Evolutionary conservation across 2,113 vertebrate species (phyloP).

Genomic region (Atractosteus spatula): DNA sequence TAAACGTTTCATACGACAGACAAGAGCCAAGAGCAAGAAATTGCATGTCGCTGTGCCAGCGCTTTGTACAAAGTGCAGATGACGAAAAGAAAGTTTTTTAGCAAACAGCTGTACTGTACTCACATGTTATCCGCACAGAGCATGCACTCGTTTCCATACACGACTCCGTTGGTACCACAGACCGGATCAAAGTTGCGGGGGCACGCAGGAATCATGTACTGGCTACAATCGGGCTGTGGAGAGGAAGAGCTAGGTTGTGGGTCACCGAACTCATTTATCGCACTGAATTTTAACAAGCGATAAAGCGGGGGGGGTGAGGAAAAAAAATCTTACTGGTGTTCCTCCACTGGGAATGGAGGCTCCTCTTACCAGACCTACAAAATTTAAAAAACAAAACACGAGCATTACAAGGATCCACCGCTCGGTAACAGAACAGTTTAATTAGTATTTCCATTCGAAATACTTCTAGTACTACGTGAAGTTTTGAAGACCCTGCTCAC

Average conservation of each 20-base stretch:
- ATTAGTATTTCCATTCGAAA: too few species aligned
- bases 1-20: too few species aligned
- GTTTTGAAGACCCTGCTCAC: too few species aligned
- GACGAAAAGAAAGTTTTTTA: too few species aligned
- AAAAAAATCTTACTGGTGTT: background rate
- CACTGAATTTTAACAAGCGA: background rate
- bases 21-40: too few species aligned
- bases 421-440: too few species aligned
- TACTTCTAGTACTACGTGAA: too few species aligned
- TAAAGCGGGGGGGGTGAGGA: too few species aligned
- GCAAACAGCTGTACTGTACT: background rate
- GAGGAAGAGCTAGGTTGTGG: background rate
- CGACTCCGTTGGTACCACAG: slow-evolving; percentile 33
- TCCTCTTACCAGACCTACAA: background rate
- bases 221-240: slow-evolving; percentile 21
- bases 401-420: too few species aligned
- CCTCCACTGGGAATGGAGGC: background rate
- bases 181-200: slow-evolving; percentile 18
- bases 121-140: slow-evolving; percentile 25
- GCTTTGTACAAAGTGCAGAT: too few species aligned
- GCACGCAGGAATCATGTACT: background rate
- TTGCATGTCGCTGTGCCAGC: background rate
- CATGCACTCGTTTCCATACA: slow-evolving; percentile 35
- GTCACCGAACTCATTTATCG: background rate
- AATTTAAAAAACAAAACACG: background rate